phyloP scores from a whole-genome alignment of 2,888 invertebrate species.

The Boloria selene region DNA sequence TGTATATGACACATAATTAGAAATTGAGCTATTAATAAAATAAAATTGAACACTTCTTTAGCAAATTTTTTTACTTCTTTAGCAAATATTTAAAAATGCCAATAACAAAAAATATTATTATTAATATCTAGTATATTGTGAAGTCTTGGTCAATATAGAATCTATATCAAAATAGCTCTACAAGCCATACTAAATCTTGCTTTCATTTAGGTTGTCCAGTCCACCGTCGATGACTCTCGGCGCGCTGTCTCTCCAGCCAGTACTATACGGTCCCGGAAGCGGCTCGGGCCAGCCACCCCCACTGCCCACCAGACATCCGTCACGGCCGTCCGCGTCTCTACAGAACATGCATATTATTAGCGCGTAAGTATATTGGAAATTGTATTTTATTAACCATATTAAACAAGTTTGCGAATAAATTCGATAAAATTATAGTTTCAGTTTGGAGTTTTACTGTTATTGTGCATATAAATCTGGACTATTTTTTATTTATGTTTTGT shows the following conservation, averaged over 20 bases:
- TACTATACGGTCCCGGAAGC: constrained; percentile 73
- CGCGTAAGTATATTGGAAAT: constrained; percentile 81
- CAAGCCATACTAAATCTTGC: background rate
- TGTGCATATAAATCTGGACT: too few relatives aligned
- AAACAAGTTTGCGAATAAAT: background rate
- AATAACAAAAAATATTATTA: too few relatives aligned
- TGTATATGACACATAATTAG: too few relatives aligned
- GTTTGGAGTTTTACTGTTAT: too few relatives aligned
- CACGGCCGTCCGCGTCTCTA: constrained; percentile 82
- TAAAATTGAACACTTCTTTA: too few relatives aligned
- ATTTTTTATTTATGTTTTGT: too few relatives aligned
- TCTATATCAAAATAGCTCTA: background rate
- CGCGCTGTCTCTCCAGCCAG: constrained; percentile 77
- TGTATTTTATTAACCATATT: background rate
- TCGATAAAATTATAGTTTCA: too few relatives aligned
- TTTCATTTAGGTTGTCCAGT: constrained; percentile 64
- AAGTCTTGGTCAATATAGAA: background rate
- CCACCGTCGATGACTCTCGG: constrained; percentile 80
- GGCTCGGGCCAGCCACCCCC: constrained; percentile 68
- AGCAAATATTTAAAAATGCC: too few relatives aligned
- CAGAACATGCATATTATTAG: constrained; percentile 85
- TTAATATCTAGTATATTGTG: too few relatives aligned
- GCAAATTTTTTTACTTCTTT: too few relatives aligned
- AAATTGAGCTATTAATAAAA: too few relatives aligned
- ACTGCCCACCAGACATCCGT: constrained; percentile 79